Evolutionary conservation across 1,140 invertebrate genomes (phyloP), one percentile per base, ranked within the genome.

Genomic region (Drosophila littoralis): DNA sequence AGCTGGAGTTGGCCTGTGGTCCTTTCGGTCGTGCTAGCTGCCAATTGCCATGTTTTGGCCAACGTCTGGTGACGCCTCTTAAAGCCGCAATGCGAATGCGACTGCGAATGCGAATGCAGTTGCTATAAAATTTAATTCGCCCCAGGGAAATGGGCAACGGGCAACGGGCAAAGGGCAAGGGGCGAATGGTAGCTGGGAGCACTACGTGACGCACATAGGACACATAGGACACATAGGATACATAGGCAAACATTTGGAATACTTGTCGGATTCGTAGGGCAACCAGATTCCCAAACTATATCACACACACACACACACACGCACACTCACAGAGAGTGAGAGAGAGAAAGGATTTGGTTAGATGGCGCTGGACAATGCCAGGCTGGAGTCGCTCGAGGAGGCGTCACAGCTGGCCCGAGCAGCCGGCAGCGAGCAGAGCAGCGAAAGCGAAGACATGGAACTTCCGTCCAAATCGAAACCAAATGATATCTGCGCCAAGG

Each of bases 81-180:
- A 46, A 73, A 73, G 55, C 28, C 54, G 10, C 50, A 35, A 32
- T 38, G 35, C 17, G 45, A 46, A 35, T 40, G 36, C 10, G 35
- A 55, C 36, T 40, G 52, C 36, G 15, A 38, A 15, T 38, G 52
- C 35, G 15, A 15, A 45, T 84, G 81, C 82, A 86, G 82, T 86
- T 85, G 81, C 83, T 59, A 82, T 85, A 79, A 86, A 85, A 85
- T 86, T 86, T 72, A 88, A 85, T 85, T 86, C 82, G 45, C 63
- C 65, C 28, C 28, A 36, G 12, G 7, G 54, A 46, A 38, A 8
- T 22, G 28, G 9, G 13, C 6, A 8, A 28, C 1, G 13, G 15
- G n/a, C 40, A 28, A 38, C 7, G 43, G 7, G 15, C 2, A 17
- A 17, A 10, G 35, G 9, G 13, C 35, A 40, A n/a, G 22, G 15